Percentiles rank a stretch among this genome's conserved stretches.
Conservation (phyloP, 2,113 vertebrate species). For the Bubo blakistoni region DNA sequence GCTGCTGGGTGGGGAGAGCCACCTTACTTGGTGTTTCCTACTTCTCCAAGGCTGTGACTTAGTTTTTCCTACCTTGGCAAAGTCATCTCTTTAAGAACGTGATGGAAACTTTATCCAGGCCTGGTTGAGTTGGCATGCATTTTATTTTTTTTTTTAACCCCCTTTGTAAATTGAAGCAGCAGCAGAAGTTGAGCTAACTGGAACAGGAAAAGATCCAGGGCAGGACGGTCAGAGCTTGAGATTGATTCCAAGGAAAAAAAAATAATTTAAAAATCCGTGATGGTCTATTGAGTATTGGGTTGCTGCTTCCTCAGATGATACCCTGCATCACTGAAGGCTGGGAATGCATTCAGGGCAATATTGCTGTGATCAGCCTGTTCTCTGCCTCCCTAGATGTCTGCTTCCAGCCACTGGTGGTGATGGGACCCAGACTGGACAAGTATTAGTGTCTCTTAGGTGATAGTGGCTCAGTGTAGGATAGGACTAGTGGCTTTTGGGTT, state of each 20-base stretch:
- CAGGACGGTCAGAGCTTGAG: neutral
- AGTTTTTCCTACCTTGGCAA: neutral
- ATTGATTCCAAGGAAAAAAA: neutral
- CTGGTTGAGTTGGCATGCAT: neutral
- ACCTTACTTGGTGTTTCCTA: conserved; percentile 31
- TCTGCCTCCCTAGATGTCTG: neutral
- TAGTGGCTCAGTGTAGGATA: neutral
- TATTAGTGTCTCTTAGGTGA: neutral
- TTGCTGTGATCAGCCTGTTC: neutral
- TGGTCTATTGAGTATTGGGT: neutral
- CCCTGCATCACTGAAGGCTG: accelerated
- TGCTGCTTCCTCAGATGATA: neutral
- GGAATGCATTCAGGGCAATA: neutral
- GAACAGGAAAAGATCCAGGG: neutral
- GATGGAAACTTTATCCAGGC: neutral
- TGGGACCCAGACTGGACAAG: neutral
- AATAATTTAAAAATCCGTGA: neutral
- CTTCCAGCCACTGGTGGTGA: neutral
- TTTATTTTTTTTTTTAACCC: neutral
- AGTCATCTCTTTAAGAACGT: neutral
- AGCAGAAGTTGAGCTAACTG: neutral
- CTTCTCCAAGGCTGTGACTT: neutral
- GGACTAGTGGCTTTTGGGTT: neutral
- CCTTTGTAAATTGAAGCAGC: neutral
- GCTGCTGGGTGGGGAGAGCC: neutral